Evolutionary conservation across 2,888 invertebrate genomes (phyloP), one percentile per base, ranked within the genome.

Genomic region (Vesta saturnalis): DNA sequence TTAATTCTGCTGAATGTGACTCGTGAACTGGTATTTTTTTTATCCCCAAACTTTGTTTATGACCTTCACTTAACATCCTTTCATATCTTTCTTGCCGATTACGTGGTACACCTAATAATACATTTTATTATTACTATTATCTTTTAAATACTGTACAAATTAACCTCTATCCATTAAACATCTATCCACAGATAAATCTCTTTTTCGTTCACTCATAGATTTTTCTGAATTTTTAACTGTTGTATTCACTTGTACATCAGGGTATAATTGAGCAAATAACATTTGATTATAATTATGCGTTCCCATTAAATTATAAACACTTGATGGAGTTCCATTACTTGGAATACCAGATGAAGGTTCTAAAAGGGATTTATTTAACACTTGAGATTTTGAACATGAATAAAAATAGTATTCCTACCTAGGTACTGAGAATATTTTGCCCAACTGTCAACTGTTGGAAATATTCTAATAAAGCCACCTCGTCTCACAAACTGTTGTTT

Each of bases 371-470:
- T 22, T 19, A 52, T 12, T 14, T 8, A 3, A n/a, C 35, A 15
- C n/a, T 16, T 21, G 46, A 14, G 1, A 30, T 30, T 6, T 30
- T 30, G 6, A 30, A 10, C 30, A 10, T 30, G 30, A 30, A 6
- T 4, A 30, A 30, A 30, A n/a, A 4, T 14, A 14, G 3, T n/a
- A 46, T 6, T 14, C n/a, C 5, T 76, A 91, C 91, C 93, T 55
- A 94, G 85, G 79, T 93, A 94, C 78, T 90, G 89, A 12, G 92
- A 90, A 82, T 94, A 94, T 80, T 91, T 90, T 80, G 90, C 88
- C 95, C 96, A 96, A 16, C 94, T 92, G 82, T 95, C 95, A 70
- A 92, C 89, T 18, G 94, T 92, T 16, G 97, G 97, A 84, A 96
- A 97, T 77, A 97, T 94, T 56, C 96, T 85, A 8, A 96, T 93